Evolutionary conservation across 53 echinoderm and acorn worm genomes (phyloP), one percentile per base, ranked within the genome.

Genomic region (Crossaster papposus): DNA sequence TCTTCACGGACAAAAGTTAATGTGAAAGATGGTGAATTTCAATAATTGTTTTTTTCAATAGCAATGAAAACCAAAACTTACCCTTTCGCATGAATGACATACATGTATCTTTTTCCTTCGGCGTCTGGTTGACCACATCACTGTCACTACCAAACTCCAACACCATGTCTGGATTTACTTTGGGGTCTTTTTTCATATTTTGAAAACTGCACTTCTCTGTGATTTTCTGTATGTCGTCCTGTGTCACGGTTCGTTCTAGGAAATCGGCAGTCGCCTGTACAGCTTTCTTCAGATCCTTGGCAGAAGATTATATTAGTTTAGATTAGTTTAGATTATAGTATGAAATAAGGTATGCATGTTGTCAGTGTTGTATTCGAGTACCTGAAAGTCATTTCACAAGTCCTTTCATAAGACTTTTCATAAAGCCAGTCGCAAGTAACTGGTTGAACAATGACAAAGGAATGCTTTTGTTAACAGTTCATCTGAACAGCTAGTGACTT

Each of bases 141-240:
- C 51, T 28, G 26, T 90, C 81, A 28, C 74, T 71, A 4, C 90
- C 54, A 77, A 95, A 95, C 32, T 84, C 79, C 22, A 70, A 64
- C 85, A 90, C 71, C 75, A 70, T 58, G 80, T 92, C 92, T 36
- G 96, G 96, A 62, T 94, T 94, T 1, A 86, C 78, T 32, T 63
- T 79, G 30, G 92, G 92, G 72, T 94, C 89, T 35, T 54, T 94
- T 85, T 94, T 96, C 96, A 96, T 94, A 29, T 79, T 92, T n/a
- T 83, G 62, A 64, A 96, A 96, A 14, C 90, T 82, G 32, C 90
- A 91, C 72, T 90, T 77, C 20, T 78, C 64, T 10, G 83, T 90
- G 20, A 96, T 88, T 12, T 52, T 79, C 68, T 94, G 91, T 17
- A 94, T 64, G 75, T 83, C 83, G 9, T 94, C 93, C 9, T 92